phyloP scores from a whole-genome alignment of 2,113 vertebrate genomes.

The Oxyruncus cristatus region DNA sequence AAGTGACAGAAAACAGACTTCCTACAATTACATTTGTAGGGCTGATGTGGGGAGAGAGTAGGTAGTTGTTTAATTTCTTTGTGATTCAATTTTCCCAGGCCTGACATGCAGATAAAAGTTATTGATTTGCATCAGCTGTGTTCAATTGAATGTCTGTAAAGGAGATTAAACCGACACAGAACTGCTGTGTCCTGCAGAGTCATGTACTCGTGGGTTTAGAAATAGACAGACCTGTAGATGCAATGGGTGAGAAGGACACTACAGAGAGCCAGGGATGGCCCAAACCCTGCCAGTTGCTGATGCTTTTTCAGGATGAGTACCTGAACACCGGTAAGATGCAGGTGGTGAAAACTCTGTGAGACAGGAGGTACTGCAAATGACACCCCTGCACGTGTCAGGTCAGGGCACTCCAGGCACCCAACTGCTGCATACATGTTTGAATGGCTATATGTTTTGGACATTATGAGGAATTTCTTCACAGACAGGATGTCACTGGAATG shows the following conservation, averaged over 20 bases:
- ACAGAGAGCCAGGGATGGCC: rapidly evolving
- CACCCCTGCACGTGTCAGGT: not conserved
- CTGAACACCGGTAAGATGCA: not conserved
- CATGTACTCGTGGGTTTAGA: not conserved
- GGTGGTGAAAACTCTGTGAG: not conserved
- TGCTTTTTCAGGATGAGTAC: not conserved
- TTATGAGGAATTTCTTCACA: not conserved
- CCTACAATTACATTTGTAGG: not conserved
- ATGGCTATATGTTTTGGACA: rapidly evolving
- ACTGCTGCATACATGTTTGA: not conserved
- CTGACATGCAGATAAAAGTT: not conserved
- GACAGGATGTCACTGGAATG: not conserved
- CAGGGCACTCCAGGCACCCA: not conserved
- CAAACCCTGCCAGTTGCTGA: not conserved
- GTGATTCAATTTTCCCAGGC: not conserved
- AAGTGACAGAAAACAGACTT: not conserved
- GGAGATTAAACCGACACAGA: not conserved
- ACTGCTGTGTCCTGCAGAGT: not conserved
- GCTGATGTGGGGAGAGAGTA: not conserved
- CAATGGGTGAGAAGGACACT: not conserved
- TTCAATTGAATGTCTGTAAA: not conserved
- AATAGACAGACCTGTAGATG: not conserved
- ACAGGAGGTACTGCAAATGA: not conserved
- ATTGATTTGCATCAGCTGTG: not conserved
- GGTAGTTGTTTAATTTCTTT: not conserved